Evolutionary conservation across 2,888 invertebrate genomes (phyloP).

Genomic region (Melitaea athalia): DNA sequence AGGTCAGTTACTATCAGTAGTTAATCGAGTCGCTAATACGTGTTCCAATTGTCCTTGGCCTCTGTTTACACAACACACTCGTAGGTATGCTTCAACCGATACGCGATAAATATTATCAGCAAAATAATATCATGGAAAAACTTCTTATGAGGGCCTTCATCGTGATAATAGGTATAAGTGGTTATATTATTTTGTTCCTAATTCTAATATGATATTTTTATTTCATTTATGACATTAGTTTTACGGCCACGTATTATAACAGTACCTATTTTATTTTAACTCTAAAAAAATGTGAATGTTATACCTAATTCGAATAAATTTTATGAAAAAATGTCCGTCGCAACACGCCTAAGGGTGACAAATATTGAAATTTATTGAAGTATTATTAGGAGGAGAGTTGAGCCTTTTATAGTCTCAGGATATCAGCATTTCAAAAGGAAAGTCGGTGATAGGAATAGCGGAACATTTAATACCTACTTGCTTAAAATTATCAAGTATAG

Average conservation of each 20-base stretch:
- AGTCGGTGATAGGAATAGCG: too few species aligned
- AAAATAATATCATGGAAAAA: constrained; percentile 22
- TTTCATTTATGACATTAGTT: background rate
- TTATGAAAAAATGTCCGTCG: too few species aligned
- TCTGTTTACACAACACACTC: constrained; percentile 44
- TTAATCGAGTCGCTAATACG: constrained; percentile 53
- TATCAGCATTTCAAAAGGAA: too few species aligned
- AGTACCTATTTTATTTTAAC: background rate
- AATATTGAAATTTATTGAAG: too few species aligned
- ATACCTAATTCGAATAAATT: too few species aligned
- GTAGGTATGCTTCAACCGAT: constrained; percentile 40
- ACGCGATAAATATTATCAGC: constrained; percentile 44
- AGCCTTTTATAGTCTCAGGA: too few species aligned
- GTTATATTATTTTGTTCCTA: constrained; percentile 3
- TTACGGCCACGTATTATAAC: too few species aligned
- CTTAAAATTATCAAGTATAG: too few species aligned
- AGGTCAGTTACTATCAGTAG: constrained; percentile 47
- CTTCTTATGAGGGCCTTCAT: constrained; percentile 22
- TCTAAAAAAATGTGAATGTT: background rate
- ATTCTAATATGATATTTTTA: background rate
- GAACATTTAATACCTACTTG: too few species aligned
- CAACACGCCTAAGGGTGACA: too few species aligned
- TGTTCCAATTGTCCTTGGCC: constrained; percentile 59
- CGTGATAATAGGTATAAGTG: background rate
- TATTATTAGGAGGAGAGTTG: too few species aligned